Base-by-base conservation (phyloP, 2,888 invertebrate genomes). In the Acholoe squamosa region DNA sequence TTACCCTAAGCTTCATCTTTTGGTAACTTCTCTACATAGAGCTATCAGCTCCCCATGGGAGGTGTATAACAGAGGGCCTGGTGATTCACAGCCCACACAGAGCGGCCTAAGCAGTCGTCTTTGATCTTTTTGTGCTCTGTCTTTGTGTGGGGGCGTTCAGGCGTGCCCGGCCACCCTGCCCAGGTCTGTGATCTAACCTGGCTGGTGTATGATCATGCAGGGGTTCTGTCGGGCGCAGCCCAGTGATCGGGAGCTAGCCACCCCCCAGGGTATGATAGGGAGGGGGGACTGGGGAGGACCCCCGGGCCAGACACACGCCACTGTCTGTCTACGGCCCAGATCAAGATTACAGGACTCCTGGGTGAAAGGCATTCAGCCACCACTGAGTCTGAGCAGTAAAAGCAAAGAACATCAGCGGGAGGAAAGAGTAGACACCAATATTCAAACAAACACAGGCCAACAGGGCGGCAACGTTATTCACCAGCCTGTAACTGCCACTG, bases 401-500 rank as follows among this genome's bases (percentile, higher is more conserved):
- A 43, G 80, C 43, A 43, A 43, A 80, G 80, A 80, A 43, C 80
- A 80, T 80, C 33, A 80, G n/a, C 76, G n/a, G 31, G 80, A 43
- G 43, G 43, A 25, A 80, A 43, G 22, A 80, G 33, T 43, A 43
- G 31, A 80, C 80, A 80, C 80, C 80, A 80, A 80, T 80, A 80
- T 80, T 80, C 80, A 80, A 80, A 80, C 80, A 80, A 80, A 80
- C 80, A 80, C 22, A 16, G 80, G 16, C 34, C 80, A 14, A 25
- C 71, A 28, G 28, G 14, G 34, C 80, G 16, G 80, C 34, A 10
- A 14, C 14, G 71, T 28, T 71, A 71, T 25, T 43, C n/a, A 19
- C 43, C 80, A 1, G 80, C 34, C 80, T 43, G 80, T 80, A 33
- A 43, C 80, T n/a, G 80, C 25, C 80, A 33, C 34, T 33, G 22